phyloP scores from a whole-genome alignment of 2,888 invertebrate genomes.

The Tribolium freemani region DNA sequence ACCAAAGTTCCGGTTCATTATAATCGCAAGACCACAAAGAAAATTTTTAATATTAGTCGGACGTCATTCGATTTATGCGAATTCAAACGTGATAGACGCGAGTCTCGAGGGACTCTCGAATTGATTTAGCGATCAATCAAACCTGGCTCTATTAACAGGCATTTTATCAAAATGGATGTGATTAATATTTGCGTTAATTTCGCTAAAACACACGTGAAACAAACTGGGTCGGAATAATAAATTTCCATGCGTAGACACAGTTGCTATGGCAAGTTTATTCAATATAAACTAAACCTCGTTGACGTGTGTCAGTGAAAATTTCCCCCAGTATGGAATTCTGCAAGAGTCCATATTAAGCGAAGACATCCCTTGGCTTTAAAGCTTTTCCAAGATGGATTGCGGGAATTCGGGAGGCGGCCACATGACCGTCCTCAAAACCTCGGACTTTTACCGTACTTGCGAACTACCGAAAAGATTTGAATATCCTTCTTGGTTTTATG shows the following conservation, averaged over 20 bases:
- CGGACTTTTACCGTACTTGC: constrained; percentile 78
- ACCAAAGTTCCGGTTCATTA: background rate
- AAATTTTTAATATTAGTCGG: too few relatives aligned
- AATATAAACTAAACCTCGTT: constrained; percentile 37
- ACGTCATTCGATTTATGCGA: too few relatives aligned
- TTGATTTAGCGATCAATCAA: too few relatives aligned
- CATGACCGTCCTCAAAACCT: constrained; percentile 69
- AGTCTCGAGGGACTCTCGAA: too few relatives aligned
- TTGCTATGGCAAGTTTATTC: constrained; percentile 43
- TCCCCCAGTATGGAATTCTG: constrained; percentile 34
- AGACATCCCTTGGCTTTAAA: constrained; percentile 35
- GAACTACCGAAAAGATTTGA: constrained; percentile 82
- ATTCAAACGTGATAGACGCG: too few relatives aligned
- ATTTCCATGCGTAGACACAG: constrained; percentile 3
- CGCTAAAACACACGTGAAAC: too few relatives aligned
- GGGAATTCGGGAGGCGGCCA: constrained; percentile 59
- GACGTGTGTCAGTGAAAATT: constrained; percentile 38
- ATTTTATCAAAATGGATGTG: too few relatives aligned
- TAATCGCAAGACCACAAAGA: background rate
- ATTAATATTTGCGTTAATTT: too few relatives aligned
- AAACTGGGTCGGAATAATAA: too few relatives aligned
- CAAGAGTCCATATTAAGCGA: constrained; percentile 41
- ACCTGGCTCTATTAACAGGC: too few relatives aligned
- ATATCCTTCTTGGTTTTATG: constrained; percentile 84
- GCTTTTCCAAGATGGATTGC: constrained; percentile 58